Evolutionary conservation across 2,797 vertebrate genomes (phyloP).

Genomic region (Gymnothorax reevesii): DNA sequence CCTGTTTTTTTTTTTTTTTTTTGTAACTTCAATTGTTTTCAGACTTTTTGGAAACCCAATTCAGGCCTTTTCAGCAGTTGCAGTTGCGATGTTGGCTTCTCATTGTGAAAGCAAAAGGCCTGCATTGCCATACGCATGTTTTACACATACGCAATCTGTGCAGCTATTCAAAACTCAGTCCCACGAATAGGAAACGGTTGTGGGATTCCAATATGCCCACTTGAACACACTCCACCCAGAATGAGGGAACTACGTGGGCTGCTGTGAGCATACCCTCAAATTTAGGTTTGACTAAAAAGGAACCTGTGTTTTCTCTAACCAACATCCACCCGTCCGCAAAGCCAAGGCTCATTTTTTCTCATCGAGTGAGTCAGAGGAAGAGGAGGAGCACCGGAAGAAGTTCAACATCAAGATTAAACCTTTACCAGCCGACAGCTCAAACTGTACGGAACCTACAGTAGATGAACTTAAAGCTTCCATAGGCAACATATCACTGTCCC

Average conservation of each 20-base stretch:
- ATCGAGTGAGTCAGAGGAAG: conserved; percentile 94
- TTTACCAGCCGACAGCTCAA: conserved; percentile 74
- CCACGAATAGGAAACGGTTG: background rate
- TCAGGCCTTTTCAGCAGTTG: background rate
- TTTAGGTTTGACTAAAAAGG: background rate
- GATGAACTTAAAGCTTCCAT: conserved; percentile 93
- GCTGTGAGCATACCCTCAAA: background rate
- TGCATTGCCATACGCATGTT: background rate
- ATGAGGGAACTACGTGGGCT: background rate
- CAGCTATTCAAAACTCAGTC: background rate
- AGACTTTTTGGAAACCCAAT: background rate
- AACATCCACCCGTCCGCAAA: conserved; percentile 74
- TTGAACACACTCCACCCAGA: background rate
- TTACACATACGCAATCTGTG: background rate
- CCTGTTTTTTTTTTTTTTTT: too few relatives aligned
- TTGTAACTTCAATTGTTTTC: background rate
- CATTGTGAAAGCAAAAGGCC: background rate
- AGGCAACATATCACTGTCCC: conserved; percentile 93
- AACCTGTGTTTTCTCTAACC: conserved; percentile 75
- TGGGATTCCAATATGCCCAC: conserved; percentile 9
- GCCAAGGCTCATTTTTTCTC: conserved; percentile 93
- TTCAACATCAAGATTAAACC: conserved; percentile 99
- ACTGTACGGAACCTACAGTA: conserved; percentile 76
- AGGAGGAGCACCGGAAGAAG: conserved; percentile 91
- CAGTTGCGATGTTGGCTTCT: background rate